Conservation (phyloP, 1,140 invertebrate species). For the Drosophila persimilis region DNA sequence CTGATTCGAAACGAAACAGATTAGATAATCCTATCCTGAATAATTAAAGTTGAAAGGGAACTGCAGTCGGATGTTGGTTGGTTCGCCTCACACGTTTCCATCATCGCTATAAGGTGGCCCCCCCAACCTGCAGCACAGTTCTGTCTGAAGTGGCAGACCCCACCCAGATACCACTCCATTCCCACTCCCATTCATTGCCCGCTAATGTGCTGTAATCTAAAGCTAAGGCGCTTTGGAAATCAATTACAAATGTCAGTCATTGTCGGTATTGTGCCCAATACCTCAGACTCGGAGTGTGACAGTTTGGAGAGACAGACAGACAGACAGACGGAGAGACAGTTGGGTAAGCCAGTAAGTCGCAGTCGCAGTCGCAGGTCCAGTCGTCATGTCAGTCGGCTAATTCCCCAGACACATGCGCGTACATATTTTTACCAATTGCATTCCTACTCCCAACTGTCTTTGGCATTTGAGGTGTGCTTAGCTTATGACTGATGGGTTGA, state of each 20-base stretch:
- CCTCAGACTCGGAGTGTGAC: constrained; percentile 40
- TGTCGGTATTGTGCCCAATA: constrained; percentile 62
- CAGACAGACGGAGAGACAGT: constrained; percentile 43
- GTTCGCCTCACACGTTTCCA: no score
- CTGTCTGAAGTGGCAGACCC: constrained; percentile 13
- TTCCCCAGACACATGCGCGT: constrained; percentile 27
- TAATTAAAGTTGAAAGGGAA: constrained; percentile 20
- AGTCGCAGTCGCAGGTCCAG: no score
- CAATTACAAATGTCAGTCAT: constrained; percentile 76
- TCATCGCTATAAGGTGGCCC: neutral
- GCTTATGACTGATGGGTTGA: constrained; percentile 57
- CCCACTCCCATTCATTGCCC: constrained; percentile 17
- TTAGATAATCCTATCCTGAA: constrained; percentile 34
- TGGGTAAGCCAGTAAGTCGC: constrained; percentile 22
- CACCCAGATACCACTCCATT: constrained; percentile 23
- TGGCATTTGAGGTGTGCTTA: constrained; percentile 35
- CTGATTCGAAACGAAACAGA: constrained; percentile 26
- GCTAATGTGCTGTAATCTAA: constrained; percentile 74
- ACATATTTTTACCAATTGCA: constrained; percentile 26
- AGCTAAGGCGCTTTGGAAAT: constrained; percentile 70
- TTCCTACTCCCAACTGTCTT: neutral
- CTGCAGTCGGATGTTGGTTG: constrained; percentile 10
- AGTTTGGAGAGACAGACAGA: constrained; percentile 54
- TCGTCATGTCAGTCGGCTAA: constrained; percentile 11
- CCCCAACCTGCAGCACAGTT: constrained; percentile 10